These are phyloP conservation scores for Eurytoma californica DNA, from an alignment of 2,888 invertebrate species.

Conservation along the genomic window DNA sequence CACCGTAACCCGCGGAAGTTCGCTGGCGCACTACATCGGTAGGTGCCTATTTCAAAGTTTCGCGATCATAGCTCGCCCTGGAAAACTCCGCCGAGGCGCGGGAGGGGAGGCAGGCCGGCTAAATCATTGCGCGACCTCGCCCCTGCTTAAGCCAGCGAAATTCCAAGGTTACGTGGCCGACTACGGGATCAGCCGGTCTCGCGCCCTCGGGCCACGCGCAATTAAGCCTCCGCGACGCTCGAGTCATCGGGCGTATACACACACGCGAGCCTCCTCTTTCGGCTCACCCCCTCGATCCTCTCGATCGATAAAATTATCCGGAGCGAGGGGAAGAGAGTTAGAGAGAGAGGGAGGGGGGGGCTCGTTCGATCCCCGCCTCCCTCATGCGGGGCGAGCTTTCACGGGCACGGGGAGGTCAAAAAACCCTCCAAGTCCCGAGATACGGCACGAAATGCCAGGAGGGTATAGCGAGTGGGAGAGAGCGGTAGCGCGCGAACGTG, in stretches of 20 bases:
- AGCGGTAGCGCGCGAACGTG: conserved; percentile 62
- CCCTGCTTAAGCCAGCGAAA: conserved; percentile 22
- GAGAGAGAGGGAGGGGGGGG: not conserved
- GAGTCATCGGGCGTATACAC: not conserved
- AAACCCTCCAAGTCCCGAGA: conserved; percentile 56
- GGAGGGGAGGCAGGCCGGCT: not conserved
- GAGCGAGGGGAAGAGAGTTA: too few relatives aligned
- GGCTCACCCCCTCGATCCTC: too few relatives aligned
- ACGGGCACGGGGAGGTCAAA: conserved; percentile 56
- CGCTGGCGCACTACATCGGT: not conserved
- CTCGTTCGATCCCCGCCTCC: conserved; percentile 2
- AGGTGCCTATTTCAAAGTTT: conserved; percentile 43
- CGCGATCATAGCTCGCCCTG: conserved; percentile 20
- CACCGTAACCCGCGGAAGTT: not conserved
- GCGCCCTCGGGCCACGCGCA: conserved; percentile 20
- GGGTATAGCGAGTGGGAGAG: conserved; percentile 32
- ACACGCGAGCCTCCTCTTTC: too few relatives aligned
- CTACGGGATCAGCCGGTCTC: conserved; percentile 29
- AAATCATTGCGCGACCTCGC: conserved; percentile 35
- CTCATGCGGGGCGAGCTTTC: conserved; percentile 21
- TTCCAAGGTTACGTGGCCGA: conserved; percentile 45
- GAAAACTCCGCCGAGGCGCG: not conserved
- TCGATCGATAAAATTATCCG: conserved; percentile 21
- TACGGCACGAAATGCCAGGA: conserved; percentile 60
- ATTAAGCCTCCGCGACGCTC: not conserved